These are phyloP conservation scores for Mola mola DNA, from an alignment of 2,113 vertebrate species.

Conservation along the genomic window DNA sequence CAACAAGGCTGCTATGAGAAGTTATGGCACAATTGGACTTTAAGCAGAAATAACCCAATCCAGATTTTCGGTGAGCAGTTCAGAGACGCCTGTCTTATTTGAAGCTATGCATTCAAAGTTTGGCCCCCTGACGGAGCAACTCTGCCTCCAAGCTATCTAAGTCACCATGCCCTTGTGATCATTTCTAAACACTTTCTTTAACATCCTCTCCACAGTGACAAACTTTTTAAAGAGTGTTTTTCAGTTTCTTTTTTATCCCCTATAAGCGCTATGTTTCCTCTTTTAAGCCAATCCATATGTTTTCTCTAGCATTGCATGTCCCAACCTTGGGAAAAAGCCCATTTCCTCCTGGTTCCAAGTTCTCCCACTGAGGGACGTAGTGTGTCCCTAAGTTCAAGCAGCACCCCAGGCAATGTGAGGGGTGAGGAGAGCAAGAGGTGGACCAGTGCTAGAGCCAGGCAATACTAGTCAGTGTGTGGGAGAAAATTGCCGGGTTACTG, in stretches of 20 bases:
- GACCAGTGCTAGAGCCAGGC: constrained; percentile 53
- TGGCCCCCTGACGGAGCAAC: constrained; percentile 48
- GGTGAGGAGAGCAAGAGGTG: constrained; percentile 68
- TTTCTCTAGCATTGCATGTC: constrained; percentile 61
- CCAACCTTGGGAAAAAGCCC: constrained; percentile 67
- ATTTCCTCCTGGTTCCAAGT: constrained; percentile 75
- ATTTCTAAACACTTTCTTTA: constrained; percentile 21
- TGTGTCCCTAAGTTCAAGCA: constrained; percentile 79
- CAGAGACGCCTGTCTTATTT: constrained; percentile 43
- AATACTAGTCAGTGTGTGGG: constrained; percentile 75
- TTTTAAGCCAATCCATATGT: constrained; percentile 75
- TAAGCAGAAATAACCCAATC: constrained; percentile 39
- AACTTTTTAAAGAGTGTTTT: constrained; percentile 35
- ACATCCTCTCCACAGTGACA: constrained; percentile 43
- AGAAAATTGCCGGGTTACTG: constrained; percentile 76
- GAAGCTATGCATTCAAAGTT: constrained; percentile 40
- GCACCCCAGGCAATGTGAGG: constrained; percentile 71
- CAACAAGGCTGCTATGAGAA: constrained; percentile 36
- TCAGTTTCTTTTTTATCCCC: constrained; percentile 35
- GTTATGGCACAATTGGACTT: constrained; percentile 32
- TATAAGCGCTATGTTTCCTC: constrained; percentile 73
- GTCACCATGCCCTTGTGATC: constrained; percentile 13
- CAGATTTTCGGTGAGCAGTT: constrained; percentile 62
- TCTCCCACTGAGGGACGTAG: constrained; percentile 79
- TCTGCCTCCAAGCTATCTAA: constrained; percentile 29